Conservation (phyloP, 2,113 vertebrate genomes). For the Ascaphus truei region DNA sequence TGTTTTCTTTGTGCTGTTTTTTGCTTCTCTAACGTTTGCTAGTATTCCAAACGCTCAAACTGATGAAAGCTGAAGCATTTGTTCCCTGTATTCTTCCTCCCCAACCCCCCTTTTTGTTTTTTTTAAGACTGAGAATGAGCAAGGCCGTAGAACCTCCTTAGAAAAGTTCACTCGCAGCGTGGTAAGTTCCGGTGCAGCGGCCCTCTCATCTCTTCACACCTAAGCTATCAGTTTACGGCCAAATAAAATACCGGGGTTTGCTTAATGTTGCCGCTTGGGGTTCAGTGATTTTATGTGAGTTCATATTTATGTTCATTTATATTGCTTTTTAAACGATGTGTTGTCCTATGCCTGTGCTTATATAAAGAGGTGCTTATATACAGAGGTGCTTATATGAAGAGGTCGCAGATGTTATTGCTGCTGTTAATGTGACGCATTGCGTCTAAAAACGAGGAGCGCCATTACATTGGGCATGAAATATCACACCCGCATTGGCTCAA, state of each 20-base stretch:
- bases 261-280: background rate
- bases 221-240: background rate
- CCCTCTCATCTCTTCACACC: slow-evolving; percentile 42
- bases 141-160: slow-evolving; percentile 96
- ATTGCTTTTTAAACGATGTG: slow-evolving; percentile 3
- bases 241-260: background rate
- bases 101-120: slow-evolving; percentile 19
- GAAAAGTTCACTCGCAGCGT: slow-evolving; percentile 97
- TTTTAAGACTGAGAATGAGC: slow-evolving; percentile 88
- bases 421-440: too few relatives aligned
- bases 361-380: too few relatives aligned
- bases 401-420: too few relatives aligned
- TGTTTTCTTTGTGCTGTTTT: slow-evolving; percentile 42
- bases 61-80: slow-evolving; percentile 65
- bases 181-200: slow-evolving; percentile 78
- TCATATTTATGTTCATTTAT: background rate
- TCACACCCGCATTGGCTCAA: too few relatives aligned
- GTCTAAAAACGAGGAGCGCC: too few relatives aligned
- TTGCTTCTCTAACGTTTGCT: slow-evolving; percentile 55
- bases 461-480: too few relatives aligned
- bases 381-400: too few relatives aligned
- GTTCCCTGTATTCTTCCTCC: slow-evolving; percentile 58
- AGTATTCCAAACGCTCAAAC: slow-evolving; percentile 47
- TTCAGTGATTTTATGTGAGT: background rate
- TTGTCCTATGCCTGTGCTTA: background rate